Conservation (phyloP, 2,113 vertebrate species). For the Cygnus buccinator region DNA sequence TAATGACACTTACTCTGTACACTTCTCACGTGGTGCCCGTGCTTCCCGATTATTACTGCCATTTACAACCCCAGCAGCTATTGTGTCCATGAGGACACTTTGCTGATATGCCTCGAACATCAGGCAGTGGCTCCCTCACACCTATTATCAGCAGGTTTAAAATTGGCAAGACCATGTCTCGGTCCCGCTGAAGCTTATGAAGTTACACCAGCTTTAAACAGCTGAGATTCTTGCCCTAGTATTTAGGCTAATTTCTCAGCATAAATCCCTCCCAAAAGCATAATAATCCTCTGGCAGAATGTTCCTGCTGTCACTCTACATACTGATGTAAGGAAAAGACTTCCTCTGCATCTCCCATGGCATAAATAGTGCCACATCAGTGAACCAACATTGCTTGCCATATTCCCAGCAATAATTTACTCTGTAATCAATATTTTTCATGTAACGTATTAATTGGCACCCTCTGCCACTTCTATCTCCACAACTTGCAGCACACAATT, state of each 20-base stretch:
- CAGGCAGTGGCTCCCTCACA: conserved; percentile 49
- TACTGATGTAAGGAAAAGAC: background rate
- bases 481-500: background rate
- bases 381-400: background rate
- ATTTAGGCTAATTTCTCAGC: background rate
- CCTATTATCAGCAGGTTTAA: conserved; percentile 25
- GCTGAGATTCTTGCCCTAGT: background rate
- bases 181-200: background rate
- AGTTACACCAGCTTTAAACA: background rate
- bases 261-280: background rate
- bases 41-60: conserved; percentile 61
- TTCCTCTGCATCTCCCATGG: background rate
- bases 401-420: conserved; percentile 41
- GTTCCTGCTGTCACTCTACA: background rate
- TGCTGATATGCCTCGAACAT: conserved; percentile 14
- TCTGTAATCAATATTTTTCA: conserved; percentile 49
- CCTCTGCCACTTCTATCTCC: conserved; percentile 29
- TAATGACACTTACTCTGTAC: conserved; percentile 58
- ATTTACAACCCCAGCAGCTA: conserved; percentile 46
- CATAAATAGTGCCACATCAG: background rate
- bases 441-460: conserved; percentile 31
- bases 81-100: conserved; percentile 54
- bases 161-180: background rate
- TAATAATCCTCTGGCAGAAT: background rate
- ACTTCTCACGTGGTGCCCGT: conserved; percentile 64